These are phyloP conservation scores for Arrhopalites spinosus DNA, from an alignment of 2,888 invertebrate species.

Conservation along the genomic window DNA sequence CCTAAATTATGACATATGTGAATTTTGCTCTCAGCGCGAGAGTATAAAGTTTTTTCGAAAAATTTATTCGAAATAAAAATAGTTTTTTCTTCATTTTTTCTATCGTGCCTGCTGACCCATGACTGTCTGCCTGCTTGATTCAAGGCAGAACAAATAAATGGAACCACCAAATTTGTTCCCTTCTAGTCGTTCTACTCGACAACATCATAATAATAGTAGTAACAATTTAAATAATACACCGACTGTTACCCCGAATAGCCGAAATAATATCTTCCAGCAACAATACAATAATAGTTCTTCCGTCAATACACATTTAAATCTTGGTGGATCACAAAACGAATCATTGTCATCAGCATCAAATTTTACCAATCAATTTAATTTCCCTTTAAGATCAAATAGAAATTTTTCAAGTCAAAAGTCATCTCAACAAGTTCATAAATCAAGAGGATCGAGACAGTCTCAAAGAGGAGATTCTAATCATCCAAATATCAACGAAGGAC, in stretches of 20 bases:
- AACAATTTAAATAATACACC: neutral
- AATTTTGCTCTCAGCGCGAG: too few relatives aligned
- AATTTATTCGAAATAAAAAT: too few relatives aligned
- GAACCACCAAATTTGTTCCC: neutral
- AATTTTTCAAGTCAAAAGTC: neutral
- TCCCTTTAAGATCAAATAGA: slow-evolving; percentile 16
- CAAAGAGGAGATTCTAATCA: neutral
- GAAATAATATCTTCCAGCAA: neutral
- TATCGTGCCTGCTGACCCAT: too few relatives aligned
- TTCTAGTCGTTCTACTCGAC: neutral
- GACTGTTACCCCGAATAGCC: neutral
- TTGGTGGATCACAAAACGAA: neutral
- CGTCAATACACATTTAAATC: neutral
- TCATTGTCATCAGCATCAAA: neutral
- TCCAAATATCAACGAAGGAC: neutral
- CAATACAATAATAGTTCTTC: too few relatives aligned
- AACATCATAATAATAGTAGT: neutral
- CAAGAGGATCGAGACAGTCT: neutral
- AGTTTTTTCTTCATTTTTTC: too few relatives aligned
- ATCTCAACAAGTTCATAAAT: neutral
- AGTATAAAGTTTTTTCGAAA: too few relatives aligned
- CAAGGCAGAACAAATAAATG: slow-evolving; percentile 1
- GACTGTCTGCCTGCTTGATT: too few relatives aligned
- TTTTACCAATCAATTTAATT: slow-evolving; percentile 16
- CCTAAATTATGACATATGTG: too few relatives aligned